phyloP scores from a whole-genome alignment of 2,113 vertebrate species.

The Sorex fumeus region DNA sequence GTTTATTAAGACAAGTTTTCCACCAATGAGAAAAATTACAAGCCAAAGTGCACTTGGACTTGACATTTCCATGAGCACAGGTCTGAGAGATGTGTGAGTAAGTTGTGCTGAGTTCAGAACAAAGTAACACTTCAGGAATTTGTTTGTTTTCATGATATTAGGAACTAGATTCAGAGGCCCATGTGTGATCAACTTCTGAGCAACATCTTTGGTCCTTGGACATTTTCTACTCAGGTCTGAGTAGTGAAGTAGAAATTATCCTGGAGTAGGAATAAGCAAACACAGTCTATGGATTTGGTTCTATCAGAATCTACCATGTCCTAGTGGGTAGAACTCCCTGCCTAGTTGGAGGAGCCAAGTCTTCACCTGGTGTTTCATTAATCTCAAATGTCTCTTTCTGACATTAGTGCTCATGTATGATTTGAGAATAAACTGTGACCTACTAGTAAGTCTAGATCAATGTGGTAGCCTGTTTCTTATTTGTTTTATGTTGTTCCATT shows the following conservation, averaged over 20 bases:
- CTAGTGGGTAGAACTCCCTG: neutral
- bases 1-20: constrained; percentile 61
- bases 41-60: neutral
- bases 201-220: too few relatives aligned
- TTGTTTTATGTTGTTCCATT: too few relatives aligned
- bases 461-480: neutral
- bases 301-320: neutral
- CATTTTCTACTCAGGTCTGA: neutral
- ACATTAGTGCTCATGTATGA: neutral
- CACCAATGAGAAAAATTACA: constrained; percentile 22
- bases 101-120: constrained; percentile 30
- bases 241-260: neutral
- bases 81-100: neutral
- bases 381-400: neutral
- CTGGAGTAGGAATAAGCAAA: neutral
- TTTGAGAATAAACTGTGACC: neutral
- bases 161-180: too few relatives aligned
- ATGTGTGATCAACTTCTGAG: too few relatives aligned
- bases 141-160: too few relatives aligned
- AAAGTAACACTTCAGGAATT: neutral
- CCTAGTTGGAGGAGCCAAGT: neutral
- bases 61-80: constrained; percentile 1
- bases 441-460: neutral
- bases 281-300: neutral
- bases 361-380: neutral